A percentile compares a stretch with the other conserved stretches of the same genome.
Conservation (phyloP, 1,140 invertebrate genomes). For the Pemphigus obesinymphae region DNA sequence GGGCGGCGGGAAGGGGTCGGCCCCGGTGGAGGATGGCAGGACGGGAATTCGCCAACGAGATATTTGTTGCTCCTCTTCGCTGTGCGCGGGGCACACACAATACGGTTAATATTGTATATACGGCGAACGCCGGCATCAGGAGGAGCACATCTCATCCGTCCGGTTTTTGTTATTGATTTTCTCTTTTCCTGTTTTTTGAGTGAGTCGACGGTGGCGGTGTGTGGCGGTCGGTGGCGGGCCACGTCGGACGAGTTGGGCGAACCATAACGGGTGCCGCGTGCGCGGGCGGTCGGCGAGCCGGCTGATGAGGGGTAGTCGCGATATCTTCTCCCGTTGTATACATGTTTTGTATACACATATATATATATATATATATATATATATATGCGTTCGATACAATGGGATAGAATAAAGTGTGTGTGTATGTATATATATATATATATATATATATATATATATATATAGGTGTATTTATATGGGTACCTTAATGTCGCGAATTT, state of each 20-base stretch:
- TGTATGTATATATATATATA: background rate
- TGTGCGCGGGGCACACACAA: background rate
- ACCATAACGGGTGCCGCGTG: no score
- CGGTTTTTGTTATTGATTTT: constrained; percentile 34
- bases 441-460: background rate
- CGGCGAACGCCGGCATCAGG: background rate
- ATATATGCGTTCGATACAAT: no score
- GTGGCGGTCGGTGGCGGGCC: background rate
- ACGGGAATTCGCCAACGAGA: background rate
- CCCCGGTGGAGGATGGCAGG: no score
- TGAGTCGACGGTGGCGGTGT: background rate
- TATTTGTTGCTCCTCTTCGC: constrained; percentile 15
- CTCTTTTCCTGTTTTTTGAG: constrained; percentile 14
- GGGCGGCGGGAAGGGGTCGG: no score
- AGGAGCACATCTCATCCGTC: constrained; percentile 29
- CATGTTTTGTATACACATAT: background rate
- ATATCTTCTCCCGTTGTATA: background rate
- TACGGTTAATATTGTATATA: constrained; percentile 17
- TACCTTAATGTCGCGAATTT: constrained; percentile 28
- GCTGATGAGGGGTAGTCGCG: background rate
- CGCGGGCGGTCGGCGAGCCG: background rate
- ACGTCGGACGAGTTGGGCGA: background rate
- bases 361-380: background rate
- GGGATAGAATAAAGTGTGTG: no score
- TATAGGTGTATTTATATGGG: background rate